phyloP scores from a whole-genome alignment of 2,797 vertebrate genomes.

The Phoebastria nigripes region DNA sequence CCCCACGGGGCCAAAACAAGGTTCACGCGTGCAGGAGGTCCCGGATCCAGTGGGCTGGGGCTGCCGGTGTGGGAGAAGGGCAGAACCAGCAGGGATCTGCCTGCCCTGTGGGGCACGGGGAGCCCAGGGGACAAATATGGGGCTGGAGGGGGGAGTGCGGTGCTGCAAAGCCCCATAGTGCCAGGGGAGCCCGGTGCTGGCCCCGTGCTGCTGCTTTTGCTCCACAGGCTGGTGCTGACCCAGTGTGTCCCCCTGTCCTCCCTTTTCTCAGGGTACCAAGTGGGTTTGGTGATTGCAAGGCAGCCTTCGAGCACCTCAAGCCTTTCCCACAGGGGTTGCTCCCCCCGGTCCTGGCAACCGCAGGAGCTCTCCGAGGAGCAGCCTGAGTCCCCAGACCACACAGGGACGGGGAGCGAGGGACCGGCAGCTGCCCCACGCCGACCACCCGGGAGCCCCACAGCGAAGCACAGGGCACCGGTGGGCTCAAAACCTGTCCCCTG shows the following conservation, averaged over 20 bases:
- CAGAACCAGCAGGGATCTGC: fast-evolving
- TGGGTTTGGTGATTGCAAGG: background rate
- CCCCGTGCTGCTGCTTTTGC: background rate
- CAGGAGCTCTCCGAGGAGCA: background rate
- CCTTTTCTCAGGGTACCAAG: background rate
- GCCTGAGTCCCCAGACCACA: background rate
- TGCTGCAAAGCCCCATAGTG: background rate
- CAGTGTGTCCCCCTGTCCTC: fast-evolving
- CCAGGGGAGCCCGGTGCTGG: background rate
- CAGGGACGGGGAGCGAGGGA: fast-evolving
- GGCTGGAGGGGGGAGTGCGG: background rate
- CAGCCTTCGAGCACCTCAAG: background rate
- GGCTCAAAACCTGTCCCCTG: background rate
- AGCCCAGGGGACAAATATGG: too few relatives aligned
- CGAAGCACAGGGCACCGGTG: background rate
- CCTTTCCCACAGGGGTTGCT: background rate
- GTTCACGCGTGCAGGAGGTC: fast-evolving
- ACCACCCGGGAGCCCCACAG: background rate
- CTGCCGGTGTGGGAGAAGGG: background rate
- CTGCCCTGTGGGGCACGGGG: background rate
- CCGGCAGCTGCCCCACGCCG: background rate
- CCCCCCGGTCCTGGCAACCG: too few relatives aligned
- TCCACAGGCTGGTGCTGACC: background rate
- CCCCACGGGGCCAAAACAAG: fast-evolving
- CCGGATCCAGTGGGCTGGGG: fast-evolving